Conservation (phyloP, 2,113 vertebrate species). For the Turnix velox region DNA sequence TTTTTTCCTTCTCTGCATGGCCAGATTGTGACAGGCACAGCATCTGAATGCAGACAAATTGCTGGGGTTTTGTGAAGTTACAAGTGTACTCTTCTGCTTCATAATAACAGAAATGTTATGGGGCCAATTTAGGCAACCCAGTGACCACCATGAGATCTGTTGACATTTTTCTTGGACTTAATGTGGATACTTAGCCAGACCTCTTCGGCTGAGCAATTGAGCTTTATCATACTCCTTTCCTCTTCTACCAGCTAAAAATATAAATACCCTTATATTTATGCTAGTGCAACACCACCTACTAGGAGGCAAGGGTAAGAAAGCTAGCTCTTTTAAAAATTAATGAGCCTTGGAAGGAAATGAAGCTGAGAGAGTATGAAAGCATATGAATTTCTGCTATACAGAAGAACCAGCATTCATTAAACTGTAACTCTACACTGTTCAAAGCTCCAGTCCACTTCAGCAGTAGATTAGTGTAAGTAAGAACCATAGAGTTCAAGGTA, state of each 20-base stretch:
- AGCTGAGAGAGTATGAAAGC: conserved; percentile 63
- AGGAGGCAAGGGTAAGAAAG: conserved; percentile 59
- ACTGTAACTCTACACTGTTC: conserved; percentile 50
- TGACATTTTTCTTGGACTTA: neutral
- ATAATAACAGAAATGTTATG: neutral
- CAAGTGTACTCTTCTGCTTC: neutral
- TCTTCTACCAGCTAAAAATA: conserved; percentile 36
- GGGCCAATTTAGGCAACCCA: neutral
- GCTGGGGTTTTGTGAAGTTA: neutral
- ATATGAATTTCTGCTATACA: conserved; percentile 50
- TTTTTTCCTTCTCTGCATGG: neutral
- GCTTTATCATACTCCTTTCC: conserved; percentile 44
- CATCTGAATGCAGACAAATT: conserved; percentile 2
- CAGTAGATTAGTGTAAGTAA: conserved; percentile 12
- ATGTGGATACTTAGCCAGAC: conserved; percentile 37
- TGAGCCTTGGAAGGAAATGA: conserved; percentile 66
- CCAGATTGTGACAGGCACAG: neutral
- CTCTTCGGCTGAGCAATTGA: conserved; percentile 9
- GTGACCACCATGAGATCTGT: conserved; percentile 14
- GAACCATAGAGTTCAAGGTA: neutral
- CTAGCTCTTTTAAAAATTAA: conserved; percentile 64
- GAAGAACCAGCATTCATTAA: conserved; percentile 60
- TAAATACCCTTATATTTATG: conserved; percentile 47
- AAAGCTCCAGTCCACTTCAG: conserved; percentile 40
- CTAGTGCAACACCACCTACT: conserved; percentile 59